These are phyloP conservation scores for Microctonus hyperodae DNA, from an alignment of 2,888 invertebrate species.

Conservation along the genomic window DNA sequence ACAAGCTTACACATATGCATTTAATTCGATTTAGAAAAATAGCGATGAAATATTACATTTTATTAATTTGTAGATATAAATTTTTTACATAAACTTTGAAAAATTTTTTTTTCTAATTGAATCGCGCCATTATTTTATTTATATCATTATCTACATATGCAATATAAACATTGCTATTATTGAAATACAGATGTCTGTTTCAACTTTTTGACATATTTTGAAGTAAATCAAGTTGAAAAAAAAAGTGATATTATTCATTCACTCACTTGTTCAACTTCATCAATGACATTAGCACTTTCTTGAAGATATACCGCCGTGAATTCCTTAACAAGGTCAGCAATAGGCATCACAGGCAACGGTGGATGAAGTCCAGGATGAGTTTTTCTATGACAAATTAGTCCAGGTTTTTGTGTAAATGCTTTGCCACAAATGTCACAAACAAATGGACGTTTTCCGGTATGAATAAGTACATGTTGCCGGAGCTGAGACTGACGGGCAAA, in stretches of 20 bases:
- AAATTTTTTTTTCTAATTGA: background rate
- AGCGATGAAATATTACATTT: constrained; percentile 30
- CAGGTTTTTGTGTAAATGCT: constrained; percentile 60
- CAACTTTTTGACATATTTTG: background rate
- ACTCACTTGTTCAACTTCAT: constrained; percentile 12
- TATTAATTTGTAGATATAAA: background rate
- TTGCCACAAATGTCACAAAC: constrained; percentile 61
- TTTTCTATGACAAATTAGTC: constrained; percentile 59
- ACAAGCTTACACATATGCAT: background rate
- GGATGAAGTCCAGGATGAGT: constrained; percentile 60
- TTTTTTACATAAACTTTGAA: background rate
- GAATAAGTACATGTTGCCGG: constrained; percentile 59
- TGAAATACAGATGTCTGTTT: background rate
- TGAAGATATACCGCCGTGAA: constrained; percentile 48
- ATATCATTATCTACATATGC: background rate
- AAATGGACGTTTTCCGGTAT: constrained; percentile 59
- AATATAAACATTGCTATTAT: background rate
- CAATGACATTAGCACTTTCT: constrained; percentile 11
- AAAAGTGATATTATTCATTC: constrained; percentile 15
- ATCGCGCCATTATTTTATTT: too few species aligned
- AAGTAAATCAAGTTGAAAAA: background rate
- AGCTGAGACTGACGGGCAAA: constrained; percentile 59
- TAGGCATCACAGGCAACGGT: constrained; percentile 61
- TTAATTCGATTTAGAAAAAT: constrained; percentile 43
- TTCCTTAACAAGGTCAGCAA: constrained; percentile 59